phyloP scores from a whole-genome alignment of 1,140 invertebrate species.

The Drosophila guanche region DNA sequence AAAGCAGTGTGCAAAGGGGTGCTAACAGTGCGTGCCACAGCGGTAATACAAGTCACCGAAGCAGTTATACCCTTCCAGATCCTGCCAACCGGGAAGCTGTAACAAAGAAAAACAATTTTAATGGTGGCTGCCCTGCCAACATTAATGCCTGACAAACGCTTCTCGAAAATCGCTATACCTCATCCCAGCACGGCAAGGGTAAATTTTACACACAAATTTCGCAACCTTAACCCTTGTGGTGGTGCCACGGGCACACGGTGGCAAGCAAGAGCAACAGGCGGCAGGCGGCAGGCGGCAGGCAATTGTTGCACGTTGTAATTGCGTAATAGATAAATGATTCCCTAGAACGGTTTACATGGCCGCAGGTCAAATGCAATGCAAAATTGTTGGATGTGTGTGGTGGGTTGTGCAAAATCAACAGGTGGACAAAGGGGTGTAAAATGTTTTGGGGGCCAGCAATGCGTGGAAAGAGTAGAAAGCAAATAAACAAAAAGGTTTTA shows the following conservation, averaged over 20 bases:
- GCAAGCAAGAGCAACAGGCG: constrained; percentile 59
- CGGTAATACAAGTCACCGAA: neutral
- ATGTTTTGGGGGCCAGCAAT: too few species aligned
- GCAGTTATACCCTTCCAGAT: neutral
- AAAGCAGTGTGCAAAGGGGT: neutral
- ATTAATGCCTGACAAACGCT: too few species aligned
- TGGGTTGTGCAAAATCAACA: neutral
- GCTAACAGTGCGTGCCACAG: constrained; percentile 28
- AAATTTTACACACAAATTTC: too few species aligned
- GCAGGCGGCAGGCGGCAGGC: constrained; percentile 58
- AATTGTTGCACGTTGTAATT: constrained; percentile 70
- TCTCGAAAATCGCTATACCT: too few species aligned
- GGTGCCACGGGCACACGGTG: neutral
- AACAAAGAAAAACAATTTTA: constrained; percentile 20
- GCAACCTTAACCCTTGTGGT: too few species aligned
- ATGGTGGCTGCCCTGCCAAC: neutral
- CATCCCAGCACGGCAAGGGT: too few species aligned
- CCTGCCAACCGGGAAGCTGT: neutral
- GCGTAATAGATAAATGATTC: constrained; percentile 80
- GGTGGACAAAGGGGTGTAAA: neutral
- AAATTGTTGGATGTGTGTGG: constrained; percentile 13
- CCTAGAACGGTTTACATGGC: constrained; percentile 59
- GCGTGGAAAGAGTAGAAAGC: too few species aligned
- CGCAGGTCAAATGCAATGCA: constrained; percentile 52
- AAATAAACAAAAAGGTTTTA: too few species aligned